Percentiles rank a stretch among this genome's conserved stretches.
Conservation (phyloP, 2,797 vertebrate species). For the Alfaro cultratus region DNA sequence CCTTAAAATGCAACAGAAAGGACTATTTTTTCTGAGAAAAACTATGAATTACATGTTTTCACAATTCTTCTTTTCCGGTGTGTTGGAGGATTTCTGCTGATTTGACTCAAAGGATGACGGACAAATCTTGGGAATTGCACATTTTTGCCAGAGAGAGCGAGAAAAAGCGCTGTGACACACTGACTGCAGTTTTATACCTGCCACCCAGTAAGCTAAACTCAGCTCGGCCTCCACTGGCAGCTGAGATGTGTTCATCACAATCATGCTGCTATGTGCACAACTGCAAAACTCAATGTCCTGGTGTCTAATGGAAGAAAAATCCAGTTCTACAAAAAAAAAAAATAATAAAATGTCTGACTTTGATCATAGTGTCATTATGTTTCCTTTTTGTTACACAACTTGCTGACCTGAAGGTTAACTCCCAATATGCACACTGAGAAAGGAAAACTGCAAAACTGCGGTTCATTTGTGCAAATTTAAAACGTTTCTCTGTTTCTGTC, state of each 20-base stretch:
- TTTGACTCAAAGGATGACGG: conserved; percentile 32
- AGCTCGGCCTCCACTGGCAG: background rate
- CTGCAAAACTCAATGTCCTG: background rate
- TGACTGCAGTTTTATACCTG: background rate
- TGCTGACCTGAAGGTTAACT: background rate
- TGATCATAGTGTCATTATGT: background rate
- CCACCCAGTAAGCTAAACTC: background rate
- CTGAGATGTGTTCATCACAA: background rate
- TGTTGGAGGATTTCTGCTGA: conserved; percentile 38
- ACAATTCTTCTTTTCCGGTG: conserved; percentile 14
- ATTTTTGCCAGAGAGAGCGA: background rate
- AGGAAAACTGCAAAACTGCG: background rate
- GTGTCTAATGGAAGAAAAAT: background rate
- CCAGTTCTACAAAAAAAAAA: background rate
- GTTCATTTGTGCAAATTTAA: background rate
- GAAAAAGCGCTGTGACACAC: background rate
- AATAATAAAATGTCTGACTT: background rate
- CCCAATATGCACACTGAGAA: background rate
- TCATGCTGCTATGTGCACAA: background rate
- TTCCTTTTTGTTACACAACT: background rate
- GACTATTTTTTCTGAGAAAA: conserved; percentile 49
- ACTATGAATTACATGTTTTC: conserved; percentile 34
- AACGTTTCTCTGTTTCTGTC: background rate
- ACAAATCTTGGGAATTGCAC: conserved; percentile 32
- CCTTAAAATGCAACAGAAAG: conserved; percentile 47